phyloP scores from a whole-genome alignment of 2,797 vertebrate genomes.

The Gambelia wislizenii region DNA sequence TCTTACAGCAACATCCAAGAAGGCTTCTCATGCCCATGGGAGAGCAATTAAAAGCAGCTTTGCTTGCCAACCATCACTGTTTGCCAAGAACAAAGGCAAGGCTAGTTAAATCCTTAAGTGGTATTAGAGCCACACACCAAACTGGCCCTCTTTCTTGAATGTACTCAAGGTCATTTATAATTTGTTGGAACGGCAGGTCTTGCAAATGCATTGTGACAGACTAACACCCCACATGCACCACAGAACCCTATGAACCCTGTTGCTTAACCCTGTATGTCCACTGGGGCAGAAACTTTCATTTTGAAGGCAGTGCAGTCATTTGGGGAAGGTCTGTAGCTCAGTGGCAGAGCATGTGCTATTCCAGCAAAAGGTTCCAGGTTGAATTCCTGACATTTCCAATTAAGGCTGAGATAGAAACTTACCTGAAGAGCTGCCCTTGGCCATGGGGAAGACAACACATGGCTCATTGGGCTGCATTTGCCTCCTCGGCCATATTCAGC shows the following conservation, averaged over 20 bases:
- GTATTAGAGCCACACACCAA: neutral
- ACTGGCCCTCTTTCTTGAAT: neutral
- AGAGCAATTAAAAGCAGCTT: constrained; percentile 23
- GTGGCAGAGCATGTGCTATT: neutral
- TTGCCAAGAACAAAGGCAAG: constrained; percentile 28
- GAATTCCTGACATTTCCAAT: neutral
- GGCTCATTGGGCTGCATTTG: neutral
- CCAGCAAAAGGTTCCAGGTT: neutral
- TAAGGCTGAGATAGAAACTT: neutral
- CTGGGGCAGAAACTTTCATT: neutral
- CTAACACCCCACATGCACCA: neutral
- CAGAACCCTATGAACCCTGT: neutral
- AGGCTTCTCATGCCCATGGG: neutral
- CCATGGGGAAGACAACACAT: no score
- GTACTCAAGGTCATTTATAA: neutral
- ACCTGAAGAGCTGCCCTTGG: no score
- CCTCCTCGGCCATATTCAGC: neutral
- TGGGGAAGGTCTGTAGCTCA: neutral
- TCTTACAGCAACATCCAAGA: constrained; percentile 34
- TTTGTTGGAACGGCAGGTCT: neutral
- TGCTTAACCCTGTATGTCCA: neutral
- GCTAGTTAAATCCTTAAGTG: neutral
- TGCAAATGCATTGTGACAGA: neutral
- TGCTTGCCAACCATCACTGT: constrained; percentile 31
- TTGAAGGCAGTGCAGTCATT: neutral